These are phyloP conservation scores for Latrodectus geometricus DNA, from an alignment of 1,140 invertebrate species.

Conservation along the genomic window DNA sequence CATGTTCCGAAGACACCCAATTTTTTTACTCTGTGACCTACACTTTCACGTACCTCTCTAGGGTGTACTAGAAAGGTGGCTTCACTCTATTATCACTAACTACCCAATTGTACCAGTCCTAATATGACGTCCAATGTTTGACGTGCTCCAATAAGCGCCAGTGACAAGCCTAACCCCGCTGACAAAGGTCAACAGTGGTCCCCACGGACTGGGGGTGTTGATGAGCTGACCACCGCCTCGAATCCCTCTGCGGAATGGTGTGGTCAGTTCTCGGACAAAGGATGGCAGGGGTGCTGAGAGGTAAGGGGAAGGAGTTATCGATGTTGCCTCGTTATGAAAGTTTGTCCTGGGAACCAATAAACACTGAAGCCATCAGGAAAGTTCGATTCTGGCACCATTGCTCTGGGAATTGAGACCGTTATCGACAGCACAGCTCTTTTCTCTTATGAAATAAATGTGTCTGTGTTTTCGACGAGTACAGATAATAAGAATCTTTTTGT, in stretches of 20 bases:
- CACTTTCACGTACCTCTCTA: no score
- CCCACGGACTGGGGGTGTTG: slow-evolving; percentile 20
- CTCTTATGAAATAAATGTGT: no score
- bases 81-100: slow-evolving; percentile 28
- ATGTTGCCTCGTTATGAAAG: slow-evolving; percentile 27
- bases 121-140: slow-evolving; percentile 33
- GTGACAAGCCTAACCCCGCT: slow-evolving; percentile 36
- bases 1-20: no score
- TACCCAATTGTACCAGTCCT: slow-evolving; percentile 13
- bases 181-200: slow-evolving; percentile 43
- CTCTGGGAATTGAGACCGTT: background rate
- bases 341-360: slow-evolving; percentile 28
- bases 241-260: slow-evolving; percentile 14
- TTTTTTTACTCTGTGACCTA: no score
- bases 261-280: slow-evolving; percentile 25
- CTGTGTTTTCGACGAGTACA: no score
- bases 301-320: slow-evolving; percentile 9
- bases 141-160: slow-evolving; percentile 13
- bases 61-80: no score
- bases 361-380: background rate
- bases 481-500: no score
- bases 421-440: no score
- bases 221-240: slow-evolving; percentile 25
- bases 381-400: background rate
- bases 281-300: background rate